Evolutionary conservation across 2,888 invertebrate genomes (phyloP).

Genomic region (Psylliodes chrysocephalus): DNA sequence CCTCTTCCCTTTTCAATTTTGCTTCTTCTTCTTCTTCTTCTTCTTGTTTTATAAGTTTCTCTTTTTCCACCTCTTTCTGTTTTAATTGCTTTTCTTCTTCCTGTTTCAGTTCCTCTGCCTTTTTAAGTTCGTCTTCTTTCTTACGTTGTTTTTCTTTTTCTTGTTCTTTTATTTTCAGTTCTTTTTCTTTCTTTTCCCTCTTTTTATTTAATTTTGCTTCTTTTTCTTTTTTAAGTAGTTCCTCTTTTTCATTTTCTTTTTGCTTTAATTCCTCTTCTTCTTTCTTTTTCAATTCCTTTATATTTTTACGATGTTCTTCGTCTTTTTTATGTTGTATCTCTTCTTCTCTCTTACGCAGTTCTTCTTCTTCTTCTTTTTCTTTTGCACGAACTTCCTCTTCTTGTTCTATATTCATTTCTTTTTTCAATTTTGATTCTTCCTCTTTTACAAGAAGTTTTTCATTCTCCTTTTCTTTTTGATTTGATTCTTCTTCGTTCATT

Average conservation of each 20-base stretch:
- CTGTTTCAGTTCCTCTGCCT: conserved; percentile 27
- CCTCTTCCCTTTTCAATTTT: conserved; percentile 30
- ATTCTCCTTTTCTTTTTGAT: conserved; percentile 35
- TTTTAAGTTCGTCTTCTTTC: conserved; percentile 14
- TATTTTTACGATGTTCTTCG: conserved; percentile 8
- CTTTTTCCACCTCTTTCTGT: conserved; percentile 26
- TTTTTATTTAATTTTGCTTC: conserved; percentile 30
- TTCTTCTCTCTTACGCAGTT: conserved; percentile 13
- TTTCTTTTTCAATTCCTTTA: too few species aligned
- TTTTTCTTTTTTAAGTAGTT: conserved; percentile 23
- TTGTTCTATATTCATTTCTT: conserved; percentile 18
- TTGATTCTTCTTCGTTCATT: conserved; percentile 16
- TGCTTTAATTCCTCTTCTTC: conserved; percentile 33
- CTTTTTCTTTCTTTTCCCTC: conserved; percentile 37
- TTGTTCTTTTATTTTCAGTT: conserved; percentile 20
- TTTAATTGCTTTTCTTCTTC: conserved; percentile 31
- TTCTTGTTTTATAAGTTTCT: conserved; percentile 23
- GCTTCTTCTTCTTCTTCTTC: conserved; percentile 35
- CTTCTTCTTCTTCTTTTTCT: conserved; percentile 44
- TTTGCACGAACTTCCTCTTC: conserved; percentile 31
- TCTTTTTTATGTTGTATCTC: conserved; percentile 27
- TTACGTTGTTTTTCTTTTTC: conserved; percentile 6
- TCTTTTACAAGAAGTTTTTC: conserved; percentile 36
- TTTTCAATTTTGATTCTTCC: conserved; percentile 41
- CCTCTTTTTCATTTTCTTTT: conserved; percentile 18